phyloP scores from a whole-genome alignment of 2,888 invertebrate genomes.

The Megastigmus dorsalis region DNA sequence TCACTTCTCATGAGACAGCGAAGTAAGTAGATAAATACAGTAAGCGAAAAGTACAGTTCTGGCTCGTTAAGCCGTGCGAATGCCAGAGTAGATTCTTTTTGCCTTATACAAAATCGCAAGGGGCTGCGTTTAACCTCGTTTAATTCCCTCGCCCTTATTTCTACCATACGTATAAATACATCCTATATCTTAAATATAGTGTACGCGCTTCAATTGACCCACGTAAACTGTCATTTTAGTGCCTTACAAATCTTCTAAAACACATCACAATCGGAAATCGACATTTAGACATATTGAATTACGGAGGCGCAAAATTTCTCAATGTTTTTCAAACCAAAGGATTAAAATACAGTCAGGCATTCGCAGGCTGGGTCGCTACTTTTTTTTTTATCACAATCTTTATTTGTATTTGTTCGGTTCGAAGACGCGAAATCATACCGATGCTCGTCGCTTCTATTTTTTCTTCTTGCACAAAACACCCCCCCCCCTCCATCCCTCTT shows the following conservation, averaged over 20 bases:
- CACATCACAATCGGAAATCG: background rate
- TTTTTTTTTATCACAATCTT: slow-evolving; percentile 39
- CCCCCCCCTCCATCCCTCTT: no score
- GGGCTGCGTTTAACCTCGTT: background rate
- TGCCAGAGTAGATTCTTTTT: slow-evolving; percentile 20
- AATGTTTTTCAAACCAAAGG: background rate
- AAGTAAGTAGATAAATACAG: slow-evolving; percentile 15
- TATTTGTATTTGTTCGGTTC: slow-evolving; percentile 29
- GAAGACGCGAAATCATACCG: slow-evolving; percentile 5
- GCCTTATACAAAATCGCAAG: slow-evolving; percentile 13
- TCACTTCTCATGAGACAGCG: slow-evolving; percentile 3
- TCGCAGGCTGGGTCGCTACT: slow-evolving; percentile 26
- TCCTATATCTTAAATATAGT: no score
- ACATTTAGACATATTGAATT: background rate
- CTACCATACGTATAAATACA: no score
- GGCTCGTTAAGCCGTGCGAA: slow-evolving; percentile 15
- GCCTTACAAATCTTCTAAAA: background rate
- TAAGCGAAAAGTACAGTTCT: slow-evolving; percentile 23
- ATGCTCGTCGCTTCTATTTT: no score
- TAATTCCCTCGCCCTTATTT: background rate
- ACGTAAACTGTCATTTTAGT: no score
- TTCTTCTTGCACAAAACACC: background rate
- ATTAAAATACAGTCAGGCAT: slow-evolving; percentile 14
- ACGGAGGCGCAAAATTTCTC: background rate
- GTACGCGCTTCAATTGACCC: no score